Evolutionary conservation across 1,140 invertebrate species (phyloP), one percentile per base, ranked within the genome.

Genomic region (Plutomurus gul): DNA sequence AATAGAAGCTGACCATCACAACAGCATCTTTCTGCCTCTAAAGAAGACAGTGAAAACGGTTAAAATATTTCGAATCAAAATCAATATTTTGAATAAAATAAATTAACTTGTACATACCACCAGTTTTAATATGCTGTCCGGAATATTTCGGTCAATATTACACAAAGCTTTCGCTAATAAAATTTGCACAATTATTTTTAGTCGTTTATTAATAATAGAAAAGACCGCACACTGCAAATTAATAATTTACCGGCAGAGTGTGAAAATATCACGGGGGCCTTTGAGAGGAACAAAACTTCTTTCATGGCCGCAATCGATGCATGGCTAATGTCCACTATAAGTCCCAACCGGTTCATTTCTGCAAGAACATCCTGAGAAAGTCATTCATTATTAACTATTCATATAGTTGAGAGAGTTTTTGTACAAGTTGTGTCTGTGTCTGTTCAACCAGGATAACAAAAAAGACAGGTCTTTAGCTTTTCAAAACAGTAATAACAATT

Each of bases 291-390:
- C 11, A 90, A 77, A 30, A 86, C 86, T 56, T 88, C 87, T 6
- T 84, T 78, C 86, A 89, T 87, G 0, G 88, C 88, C n/a, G 84
- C 78, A 20, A 85, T 82, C 1, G 87, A 86, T 3, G 87, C 85
- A 82, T 89, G 88, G 5, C 87, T 86, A 49, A 89, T 83, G 79
- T 90, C 89, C 4, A 90, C 86, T 37, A 90, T 84, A 88, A 89
- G 89, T 5, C 89, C 89, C 0, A 85, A 40, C 13, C 84, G 37
- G 51, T 82, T 82, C 81, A 82, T 82, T 74, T 82, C 77, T 4
- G 1, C 4, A 8, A 82, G 37, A 3, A 82, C 74, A 36, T 76
- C 73, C 80, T 82, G 51, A 11, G 18, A 10, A 51, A 3, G 22
- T 8, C 25, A 49, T 60, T 33, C 8, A 33, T n/a, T n/a, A n/a